Percentiles rank a stretch among this genome's conserved stretches.
These are phyloP conservation scores for Poecilia gillii DNA, from an alignment of 2,797 vertebrate genomes.

Conservation along the genomic window DNA sequence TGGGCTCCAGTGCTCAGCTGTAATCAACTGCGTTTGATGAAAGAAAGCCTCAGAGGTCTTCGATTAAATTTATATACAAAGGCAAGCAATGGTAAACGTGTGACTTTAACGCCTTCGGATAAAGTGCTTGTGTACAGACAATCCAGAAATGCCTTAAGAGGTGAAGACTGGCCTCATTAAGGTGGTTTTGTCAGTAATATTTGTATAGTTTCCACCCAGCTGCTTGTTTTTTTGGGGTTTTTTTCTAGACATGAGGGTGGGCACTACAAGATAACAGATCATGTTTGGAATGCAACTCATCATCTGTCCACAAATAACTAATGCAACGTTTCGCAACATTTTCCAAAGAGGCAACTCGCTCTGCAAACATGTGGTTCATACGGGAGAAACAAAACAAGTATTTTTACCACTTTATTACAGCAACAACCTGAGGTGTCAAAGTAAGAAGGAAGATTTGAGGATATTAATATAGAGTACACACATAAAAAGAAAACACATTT, in stretches of 20 bases:
- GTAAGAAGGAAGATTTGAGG: background rate
- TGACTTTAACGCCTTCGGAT: slow-evolving; percentile 63
- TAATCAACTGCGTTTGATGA: slow-evolving; percentile 40
- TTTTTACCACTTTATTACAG: background rate
- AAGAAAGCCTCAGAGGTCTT: slow-evolving; percentile 40
- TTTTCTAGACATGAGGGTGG: slow-evolving; percentile 7
- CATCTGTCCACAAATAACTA: background rate
- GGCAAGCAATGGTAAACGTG: slow-evolving; percentile 42
- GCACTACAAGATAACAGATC: slow-evolving; percentile 30
- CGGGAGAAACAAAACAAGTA: background rate
- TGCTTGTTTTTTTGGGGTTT: slow-evolving; percentile 33
- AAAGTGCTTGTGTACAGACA: slow-evolving; percentile 68
- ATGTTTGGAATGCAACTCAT: background rate
- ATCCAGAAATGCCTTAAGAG: slow-evolving; percentile 68
- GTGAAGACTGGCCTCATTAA: slow-evolving; percentile 58
- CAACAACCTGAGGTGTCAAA: background rate
- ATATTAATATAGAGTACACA: background rate
- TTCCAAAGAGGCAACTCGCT: background rate
- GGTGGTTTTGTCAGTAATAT: slow-evolving; percentile 62
- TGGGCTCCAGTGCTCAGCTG: slow-evolving; percentile 32
- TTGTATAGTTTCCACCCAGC: slow-evolving; percentile 69
- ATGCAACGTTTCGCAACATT: background rate
- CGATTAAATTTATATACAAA: slow-evolving; percentile 51
- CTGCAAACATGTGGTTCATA: background rate
- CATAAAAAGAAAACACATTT: background rate